Conservation (phyloP, 1,140 invertebrate species). For the Amyelois transitella region DNA sequence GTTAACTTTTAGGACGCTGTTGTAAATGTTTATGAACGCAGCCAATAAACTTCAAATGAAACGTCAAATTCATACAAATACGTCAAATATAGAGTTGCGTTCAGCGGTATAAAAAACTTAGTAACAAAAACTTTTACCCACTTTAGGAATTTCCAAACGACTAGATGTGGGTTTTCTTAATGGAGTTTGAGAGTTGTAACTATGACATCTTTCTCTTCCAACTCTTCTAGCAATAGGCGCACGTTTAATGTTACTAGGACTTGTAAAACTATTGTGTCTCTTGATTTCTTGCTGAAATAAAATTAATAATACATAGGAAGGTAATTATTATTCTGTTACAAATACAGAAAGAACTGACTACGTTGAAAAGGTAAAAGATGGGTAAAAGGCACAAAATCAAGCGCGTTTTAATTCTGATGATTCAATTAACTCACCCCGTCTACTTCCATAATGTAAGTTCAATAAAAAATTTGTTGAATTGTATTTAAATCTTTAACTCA, state of each 20-base stretch:
- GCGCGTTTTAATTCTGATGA: too few relatives aligned
- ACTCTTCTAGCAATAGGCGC: slow-evolving; percentile 34
- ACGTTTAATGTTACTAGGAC: slow-evolving; percentile 30
- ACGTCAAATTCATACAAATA: slow-evolving; percentile 11
- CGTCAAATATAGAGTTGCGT: not conserved
- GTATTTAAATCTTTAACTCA: too few relatives aligned
- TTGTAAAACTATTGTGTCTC: slow-evolving; percentile 52
- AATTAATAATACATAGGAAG: too few relatives aligned
- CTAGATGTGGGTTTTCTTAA: slow-evolving; percentile 21
- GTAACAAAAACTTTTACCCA: slow-evolving; percentile 6
- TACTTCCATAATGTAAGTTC: too few relatives aligned
- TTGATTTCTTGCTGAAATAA: slow-evolving; percentile 40
- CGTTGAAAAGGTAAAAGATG: not conserved
- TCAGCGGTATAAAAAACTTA: not conserved
- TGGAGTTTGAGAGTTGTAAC: slow-evolving; percentile 40
- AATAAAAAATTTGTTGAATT: too few relatives aligned
- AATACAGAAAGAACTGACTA: not conserved
- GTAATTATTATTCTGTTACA: too few relatives aligned
- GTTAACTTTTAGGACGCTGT: not conserved
- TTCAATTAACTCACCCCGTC: too few relatives aligned
- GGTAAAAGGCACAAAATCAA: too few relatives aligned
- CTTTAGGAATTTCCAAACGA: slow-evolving; percentile 18
- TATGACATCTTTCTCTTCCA: slow-evolving; percentile 56
- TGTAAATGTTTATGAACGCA: slow-evolving; percentile 43
- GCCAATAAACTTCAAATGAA: slow-evolving; percentile 12